Conservation (phyloP, 1,140 invertebrate genomes). For the Drosophila fuyamai region DNA sequence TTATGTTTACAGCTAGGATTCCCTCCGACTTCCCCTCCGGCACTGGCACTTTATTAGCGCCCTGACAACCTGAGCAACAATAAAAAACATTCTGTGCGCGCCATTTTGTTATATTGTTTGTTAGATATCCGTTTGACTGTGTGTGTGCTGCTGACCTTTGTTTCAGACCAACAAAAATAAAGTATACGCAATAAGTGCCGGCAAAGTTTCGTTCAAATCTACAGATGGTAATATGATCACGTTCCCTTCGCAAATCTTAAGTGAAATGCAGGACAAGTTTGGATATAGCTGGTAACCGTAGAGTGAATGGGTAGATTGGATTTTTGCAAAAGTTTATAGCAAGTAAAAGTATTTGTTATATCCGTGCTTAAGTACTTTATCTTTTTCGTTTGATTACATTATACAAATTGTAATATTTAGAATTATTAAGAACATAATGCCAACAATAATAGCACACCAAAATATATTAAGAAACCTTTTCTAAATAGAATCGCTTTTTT, state of each 20-base stretch:
- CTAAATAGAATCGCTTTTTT: no score
- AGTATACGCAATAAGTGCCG: constrained; percentile 20
- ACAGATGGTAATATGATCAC: constrained; percentile 28
- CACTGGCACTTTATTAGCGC: constrained; percentile 72
- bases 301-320: background rate
- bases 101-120: constrained; percentile 43
- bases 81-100: constrained; percentile 72
- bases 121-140: background rate
- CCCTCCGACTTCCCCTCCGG: constrained; percentile 2
- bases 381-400: no score
- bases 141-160: constrained; percentile 7
- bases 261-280: background rate
- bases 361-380: no score
- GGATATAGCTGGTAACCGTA: background rate
- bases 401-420: no score
- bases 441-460: no score
- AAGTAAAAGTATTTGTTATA: no score
- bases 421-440: no score
- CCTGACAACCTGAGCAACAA: constrained; percentile 71
- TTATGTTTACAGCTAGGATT: constrained; percentile 42
- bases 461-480: no score
- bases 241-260: constrained; percentile 2
- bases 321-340: no score
- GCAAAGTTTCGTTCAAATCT: constrained; percentile 6
- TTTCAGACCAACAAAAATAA: constrained; percentile 2